Percentiles rank a stretch among this genome's conserved stretches.
These are phyloP conservation scores for Eustalomyia histrio DNA, from an alignment of 2,888 invertebrate species.

Conservation along the genomic window DNA sequence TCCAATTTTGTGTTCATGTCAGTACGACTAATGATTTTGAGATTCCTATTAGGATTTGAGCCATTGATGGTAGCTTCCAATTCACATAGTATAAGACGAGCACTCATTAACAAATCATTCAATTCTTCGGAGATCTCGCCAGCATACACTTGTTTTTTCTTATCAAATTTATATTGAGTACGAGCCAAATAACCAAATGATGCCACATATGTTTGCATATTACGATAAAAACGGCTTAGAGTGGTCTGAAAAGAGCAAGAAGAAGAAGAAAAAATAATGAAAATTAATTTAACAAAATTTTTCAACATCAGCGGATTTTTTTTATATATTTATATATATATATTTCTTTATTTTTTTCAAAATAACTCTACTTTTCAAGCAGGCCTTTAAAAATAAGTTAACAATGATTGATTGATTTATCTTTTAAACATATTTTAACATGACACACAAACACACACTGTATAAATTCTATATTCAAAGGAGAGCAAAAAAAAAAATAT, in stretches of 20 bases:
- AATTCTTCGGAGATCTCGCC: slow-evolving; percentile 70
- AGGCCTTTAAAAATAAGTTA: slow-evolving; percentile 13
- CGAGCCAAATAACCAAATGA: slow-evolving; percentile 74
- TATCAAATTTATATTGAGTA: slow-evolving; percentile 71
- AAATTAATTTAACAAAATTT: slow-evolving; percentile 55
- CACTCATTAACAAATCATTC: slow-evolving; percentile 71
- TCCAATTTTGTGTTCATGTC: slow-evolving; percentile 68
- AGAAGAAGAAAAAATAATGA: slow-evolving; percentile 35
- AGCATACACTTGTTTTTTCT: slow-evolving; percentile 65
- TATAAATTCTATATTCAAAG: not conserved
- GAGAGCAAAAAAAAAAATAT: slow-evolving; percentile 32
- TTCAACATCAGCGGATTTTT: slow-evolving; percentile 24
- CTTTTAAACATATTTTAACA: slow-evolving; percentile 43
- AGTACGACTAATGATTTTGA: slow-evolving; percentile 65
- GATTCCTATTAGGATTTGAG: slow-evolving; percentile 67
- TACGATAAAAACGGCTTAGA: slow-evolving; percentile 75
- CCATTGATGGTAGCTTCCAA: slow-evolving; percentile 76
- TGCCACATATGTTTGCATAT: slow-evolving; percentile 75
- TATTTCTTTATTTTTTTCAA: not conserved
- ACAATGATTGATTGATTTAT: slow-evolving; percentile 63
- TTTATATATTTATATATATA: no score
- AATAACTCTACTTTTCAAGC: slow-evolving; percentile 18
- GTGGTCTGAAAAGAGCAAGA: slow-evolving; percentile 70
- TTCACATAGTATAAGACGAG: slow-evolving; percentile 74
- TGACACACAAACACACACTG: slow-evolving; percentile 31